Evolutionary conservation across 2,113 vertebrate species (phyloP), one percentile per base, ranked within the genome.

Genomic region (Deroptyus accipitrinus): DNA sequence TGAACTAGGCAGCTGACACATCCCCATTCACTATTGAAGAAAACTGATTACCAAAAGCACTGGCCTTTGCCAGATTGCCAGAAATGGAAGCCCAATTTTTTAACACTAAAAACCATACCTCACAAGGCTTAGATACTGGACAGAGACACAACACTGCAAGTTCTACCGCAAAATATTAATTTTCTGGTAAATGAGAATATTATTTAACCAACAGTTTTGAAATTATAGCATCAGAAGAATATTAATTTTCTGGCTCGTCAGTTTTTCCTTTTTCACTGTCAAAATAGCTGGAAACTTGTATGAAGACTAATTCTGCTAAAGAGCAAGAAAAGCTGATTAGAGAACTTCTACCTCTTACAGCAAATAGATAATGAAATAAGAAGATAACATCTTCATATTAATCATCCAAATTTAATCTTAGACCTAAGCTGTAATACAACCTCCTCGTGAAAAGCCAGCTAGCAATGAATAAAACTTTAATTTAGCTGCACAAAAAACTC

Each of bases 231-330:
- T 86, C 80, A 89, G 75, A 97, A 91, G 69, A 82, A 90, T 84
- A 96, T 95, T 96, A 73, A 96, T 97, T 97, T 98, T 97, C 95
- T 97, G 94, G 86, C 81, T 97, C 84, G 76, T 82, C 59, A 20
- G 33, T 88, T 91, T 75, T 94, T 84, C 64, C 75, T 94, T 97
- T 79, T 96, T 97, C 86, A 92, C 24, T 96, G 80, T 92, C 94
- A 95, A 95, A 84, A 49, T 83, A 84, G 77, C 88, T 41, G 57
- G 74, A 90, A 97, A 97, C 52, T 22, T 35, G 80, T 92, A 95
- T 72, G 89, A 91, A 96, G 76, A 66, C 83, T 95, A 94, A 95
- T 96, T 96, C 95, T 92, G 62, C 90, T 92, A 83, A 83, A 89
- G 44, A 96, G 80, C 86, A 95, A 90, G 75, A 86, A 97, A 95